A percentile compares a stretch with the other conserved stretches of the same genome.
Conservation (phyloP, 1,140 invertebrate genomes). For the Orussus abietinus region DNA sequence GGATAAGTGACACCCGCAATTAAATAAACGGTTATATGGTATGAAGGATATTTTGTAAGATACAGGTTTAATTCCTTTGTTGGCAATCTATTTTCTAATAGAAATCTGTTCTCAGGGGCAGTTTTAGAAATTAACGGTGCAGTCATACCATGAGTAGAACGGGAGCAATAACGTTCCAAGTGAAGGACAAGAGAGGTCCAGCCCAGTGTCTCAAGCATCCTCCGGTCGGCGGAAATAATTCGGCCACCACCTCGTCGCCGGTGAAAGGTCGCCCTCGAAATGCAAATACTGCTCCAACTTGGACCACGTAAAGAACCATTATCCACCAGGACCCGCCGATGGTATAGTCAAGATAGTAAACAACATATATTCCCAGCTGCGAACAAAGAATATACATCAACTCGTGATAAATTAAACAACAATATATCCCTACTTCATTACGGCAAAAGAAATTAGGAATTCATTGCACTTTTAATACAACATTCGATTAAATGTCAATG, state of each 20-base stretch:
- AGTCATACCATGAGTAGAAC: slow-evolving; percentile 66
- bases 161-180: slow-evolving; percentile 83
- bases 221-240: slow-evolving; percentile 58
- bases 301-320: slow-evolving; percentile 70
- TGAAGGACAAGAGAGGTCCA: slow-evolving; percentile 74
- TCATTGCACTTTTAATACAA: too few species aligned
- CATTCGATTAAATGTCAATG: too few species aligned
- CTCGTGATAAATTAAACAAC: not conserved
- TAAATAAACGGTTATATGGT: too few species aligned
- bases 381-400: slow-evolving; percentile 27
- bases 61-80: not conserved
- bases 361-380: slow-evolving; percentile 76
- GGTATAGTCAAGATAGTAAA: slow-evolving; percentile 81
- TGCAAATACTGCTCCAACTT: slow-evolving; percentile 76
- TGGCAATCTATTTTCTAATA: slow-evolving; percentile 4
- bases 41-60: slow-evolving; percentile 5
- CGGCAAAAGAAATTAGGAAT: too few species aligned
- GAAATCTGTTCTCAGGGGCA: not conserved
- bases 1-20: too few species aligned
- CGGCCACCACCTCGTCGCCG: slow-evolving; percentile 74
- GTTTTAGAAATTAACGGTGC: slow-evolving; percentile 3
- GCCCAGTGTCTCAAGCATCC: slow-evolving; percentile 58
- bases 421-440: slow-evolving; percentile 3
- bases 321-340: slow-evolving; percentile 84
- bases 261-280: slow-evolving; percentile 80